These are phyloP conservation scores for Trissolcus japonicus DNA, from an alignment of 2,888 invertebrate species.

Conservation along the genomic window DNA sequence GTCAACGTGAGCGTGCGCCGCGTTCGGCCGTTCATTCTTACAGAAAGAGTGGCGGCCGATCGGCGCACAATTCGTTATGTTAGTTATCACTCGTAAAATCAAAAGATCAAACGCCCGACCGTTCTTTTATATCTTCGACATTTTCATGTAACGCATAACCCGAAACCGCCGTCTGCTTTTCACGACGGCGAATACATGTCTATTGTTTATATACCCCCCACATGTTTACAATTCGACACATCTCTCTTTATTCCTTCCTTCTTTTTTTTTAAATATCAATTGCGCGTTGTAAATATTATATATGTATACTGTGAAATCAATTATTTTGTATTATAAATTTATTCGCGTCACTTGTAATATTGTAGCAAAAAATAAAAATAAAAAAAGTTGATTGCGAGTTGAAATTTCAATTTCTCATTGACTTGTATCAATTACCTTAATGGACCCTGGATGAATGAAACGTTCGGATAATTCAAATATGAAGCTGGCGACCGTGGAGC, in stretches of 20 bases:
- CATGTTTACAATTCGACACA: conserved; percentile 47
- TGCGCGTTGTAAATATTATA: conserved; percentile 50
- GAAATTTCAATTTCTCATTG: conserved; percentile 13
- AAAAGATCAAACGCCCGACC: conserved; percentile 19
- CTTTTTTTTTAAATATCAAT: conserved; percentile 6
- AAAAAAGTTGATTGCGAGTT: conserved; percentile 48
- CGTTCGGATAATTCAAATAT: not conserved
- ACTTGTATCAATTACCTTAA: conserved; percentile 1
- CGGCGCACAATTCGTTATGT: conserved; percentile 40
- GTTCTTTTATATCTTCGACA: conserved; percentile 12
- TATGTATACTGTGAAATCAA: conserved; percentile 47
- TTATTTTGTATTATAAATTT: conserved; percentile 54
- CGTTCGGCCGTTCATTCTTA: conserved; percentile 39
- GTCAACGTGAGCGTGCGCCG: conserved; percentile 59
- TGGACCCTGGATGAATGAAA: conserved; percentile 1
- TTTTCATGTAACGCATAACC: conserved; percentile 1
- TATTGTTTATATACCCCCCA: conserved; percentile 7
- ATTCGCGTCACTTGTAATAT: conserved; percentile 47
- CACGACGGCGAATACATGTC: conserved; percentile 6
- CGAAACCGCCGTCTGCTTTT: conserved; percentile 12
- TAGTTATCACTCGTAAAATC: conserved; percentile 42
- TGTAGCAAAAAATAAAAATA: conserved; percentile 33
- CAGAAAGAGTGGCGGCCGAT: conserved; percentile 33
- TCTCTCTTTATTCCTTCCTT: not conserved
- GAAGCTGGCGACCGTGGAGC: too few species aligned